A percentile compares a stretch with the other conserved stretches of the same genome.
Evolutionary conservation across 2,113 vertebrate genomes (phyloP).

Genomic region (Pogonocichla stellata): DNA sequence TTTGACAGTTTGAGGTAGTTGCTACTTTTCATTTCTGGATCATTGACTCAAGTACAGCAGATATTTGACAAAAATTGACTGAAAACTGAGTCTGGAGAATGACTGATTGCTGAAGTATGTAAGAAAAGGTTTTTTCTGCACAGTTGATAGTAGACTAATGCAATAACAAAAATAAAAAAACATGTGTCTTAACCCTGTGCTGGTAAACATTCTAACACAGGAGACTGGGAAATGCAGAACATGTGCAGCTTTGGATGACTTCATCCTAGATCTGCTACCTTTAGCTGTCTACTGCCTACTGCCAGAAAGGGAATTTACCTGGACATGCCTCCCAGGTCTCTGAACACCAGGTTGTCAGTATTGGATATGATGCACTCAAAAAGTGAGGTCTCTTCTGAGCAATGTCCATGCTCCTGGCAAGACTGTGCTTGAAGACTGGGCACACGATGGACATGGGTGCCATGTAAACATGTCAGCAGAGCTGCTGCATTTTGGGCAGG

Average conservation of each 20-base stretch:
- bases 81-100: constrained; percentile 10
- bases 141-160: background rate
- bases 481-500: background rate
- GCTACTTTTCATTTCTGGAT: constrained; percentile 41
- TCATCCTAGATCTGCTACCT: background rate
- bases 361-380: background rate
- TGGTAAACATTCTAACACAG: background rate
- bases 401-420: background rate
- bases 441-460: rapidly evolving
- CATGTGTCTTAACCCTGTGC: background rate
- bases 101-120: constrained; percentile 15
- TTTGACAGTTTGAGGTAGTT: constrained; percentile 25
- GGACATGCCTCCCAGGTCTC: background rate
- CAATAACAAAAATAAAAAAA: background rate
- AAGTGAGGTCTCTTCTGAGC: background rate
- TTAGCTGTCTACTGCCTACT: background rate
- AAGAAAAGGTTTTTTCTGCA: background rate
- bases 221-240: background rate
- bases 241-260: background rate
- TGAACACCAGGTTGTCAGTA: background rate
- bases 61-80: constrained; percentile 10
- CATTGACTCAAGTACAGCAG: background rate
- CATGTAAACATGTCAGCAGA: background rate
- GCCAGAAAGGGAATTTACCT: background rate
- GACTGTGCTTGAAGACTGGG: background rate